Evolutionary conservation across 2,888 invertebrate species (phyloP), one percentile per base, ranked within the genome.

Genomic region (Oxyteleia sp.): DNA sequence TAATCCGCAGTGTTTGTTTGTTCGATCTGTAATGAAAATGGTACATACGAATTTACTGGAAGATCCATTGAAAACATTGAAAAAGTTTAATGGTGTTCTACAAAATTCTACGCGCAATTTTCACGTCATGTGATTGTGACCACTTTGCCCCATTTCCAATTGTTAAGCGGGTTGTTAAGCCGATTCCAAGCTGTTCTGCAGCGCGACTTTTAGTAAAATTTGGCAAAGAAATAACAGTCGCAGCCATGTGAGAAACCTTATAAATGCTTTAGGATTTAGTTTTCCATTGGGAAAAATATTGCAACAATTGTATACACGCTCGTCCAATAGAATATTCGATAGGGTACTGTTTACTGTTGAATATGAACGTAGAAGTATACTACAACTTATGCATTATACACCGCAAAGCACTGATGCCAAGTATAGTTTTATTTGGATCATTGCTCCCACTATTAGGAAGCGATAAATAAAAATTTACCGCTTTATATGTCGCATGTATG

Each of bases 241-340:
- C 8, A 66, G 51, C 66, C 45, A 71, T 49, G 49, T 49, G 49
- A 38, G 38, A 71, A 59, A 49, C 49, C 71, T 38, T 38, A 59
- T 71, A 71, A 59, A 74, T 64, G 72, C 53, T 55, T 41, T 16
- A 45, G 55, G 38, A 55, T 64, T 74, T 45, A 64, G 53, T 45
- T 64, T 35, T 41, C 74, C 64, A 45, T 41, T 63, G 74, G 74
- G 74, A 74, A 74, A 64, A 72, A 64, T 64, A 63, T 74, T 38
- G 29, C 55, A 3, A 49, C 71, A 57, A 75, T 64, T 57, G 55
- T 64, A 35, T 57, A 66, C 38, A 47, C 29, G 66, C 57, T 66
- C 57, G 18, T 66, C 26, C 47, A 38, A 75, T 75, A 64, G 66
- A 66, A 66, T 75, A 75, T 75, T 66, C 57, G 57, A 75, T 45